Evolutionary conservation across 2,888 invertebrate species (phyloP), one percentile per base, ranked within the genome.

Genomic region (Tridacna crocea): DNA sequence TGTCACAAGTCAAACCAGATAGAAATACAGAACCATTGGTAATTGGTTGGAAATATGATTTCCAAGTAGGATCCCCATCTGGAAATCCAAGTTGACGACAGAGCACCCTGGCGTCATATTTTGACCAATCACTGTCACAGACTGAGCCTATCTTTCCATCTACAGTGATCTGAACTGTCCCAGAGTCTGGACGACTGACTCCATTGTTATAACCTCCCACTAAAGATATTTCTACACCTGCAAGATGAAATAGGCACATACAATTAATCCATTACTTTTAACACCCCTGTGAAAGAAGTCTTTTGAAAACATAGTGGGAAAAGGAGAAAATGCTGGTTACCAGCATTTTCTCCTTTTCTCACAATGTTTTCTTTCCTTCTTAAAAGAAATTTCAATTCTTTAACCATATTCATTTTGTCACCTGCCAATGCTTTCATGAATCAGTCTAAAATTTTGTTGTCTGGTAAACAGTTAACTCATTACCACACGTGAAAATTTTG

Each of bases 31-130:
- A 80, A 3, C 90, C 90, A 22, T 75, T 82, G 6, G 89, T 89
- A 11, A 70, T 70, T 12, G 82, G 76, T 11, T 87, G 87, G 68
- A 84, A 88, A 27, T 81, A 80, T 2, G 89, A 88, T 27, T 83
- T 83, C 82, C 75, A 51, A 47, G 66, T 79, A 0, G 74, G 79
- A 12, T 83, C 83, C 8, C 92, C 92, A 76, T 89, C 90, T 0
- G 86, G 79, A 65, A 87, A 91, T n/a, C 91, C 91, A 6, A 90
- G 88, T 79, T 92, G 89, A 12, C 83, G 79, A 85, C 92, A 92
- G 11, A 90, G 76, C 11, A 87, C 88, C 12, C 87, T 47, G 15
- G 91, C 91, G 55, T 90, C 90, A 72, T 87, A 87, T 12, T 81
- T 77, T 10, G 87, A 87, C 90, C 90, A 91, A 61, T 84, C 83